Base-by-base conservation (phyloP, 2,888 invertebrate genomes). In the Meloe dianella region DNA sequence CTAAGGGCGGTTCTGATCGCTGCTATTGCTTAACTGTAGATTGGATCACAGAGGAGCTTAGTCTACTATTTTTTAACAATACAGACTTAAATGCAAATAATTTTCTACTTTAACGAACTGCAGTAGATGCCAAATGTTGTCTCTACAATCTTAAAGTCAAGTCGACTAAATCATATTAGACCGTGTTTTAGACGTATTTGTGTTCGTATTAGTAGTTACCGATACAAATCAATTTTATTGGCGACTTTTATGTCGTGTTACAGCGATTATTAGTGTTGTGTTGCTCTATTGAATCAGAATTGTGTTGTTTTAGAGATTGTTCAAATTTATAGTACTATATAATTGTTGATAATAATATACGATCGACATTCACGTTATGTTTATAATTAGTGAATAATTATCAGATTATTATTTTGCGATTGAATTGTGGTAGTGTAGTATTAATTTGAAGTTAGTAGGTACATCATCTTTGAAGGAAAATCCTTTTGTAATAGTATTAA, bases 401-500 rank as follows among this genome's bases (percentile, higher is more conserved):
- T n/a, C 7, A 5, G 41, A 41, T 41, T 41, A 41, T 41, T 41
- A 41, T 41, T 41, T 41, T n/a, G 41, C 41, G 10, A 41, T 41
- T 41, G 41, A 41, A 41, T 41, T 41, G 41, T n/a, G 41, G 41
- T 41, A 8, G 41, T 41, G 6, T 8, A 41, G 41, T 41, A 41
- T n/a, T 41, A 41, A 41, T 41, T 41, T 41, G 41, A 41, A 41
- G 41, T 41, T 41, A 41, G 17, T n/a, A n/a, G n/a, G n/a, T 41
- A 41, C 41, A 41, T 41, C 41, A 41, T 41, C 41, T 41, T 41
- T n/a, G 41, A 17, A 7, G 41, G 41, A 41, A 41, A 41, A 41
- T 41, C 41, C 41, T 17, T 41, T 41, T 41, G 41, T 41, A 41
- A 41, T 41, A 41, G 41, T 41, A 41, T 41, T 41, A 41, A 41